Evolutionary conservation across 2,113 vertebrate genomes (phyloP).

Genomic region (Cebus imitator): DNA sequence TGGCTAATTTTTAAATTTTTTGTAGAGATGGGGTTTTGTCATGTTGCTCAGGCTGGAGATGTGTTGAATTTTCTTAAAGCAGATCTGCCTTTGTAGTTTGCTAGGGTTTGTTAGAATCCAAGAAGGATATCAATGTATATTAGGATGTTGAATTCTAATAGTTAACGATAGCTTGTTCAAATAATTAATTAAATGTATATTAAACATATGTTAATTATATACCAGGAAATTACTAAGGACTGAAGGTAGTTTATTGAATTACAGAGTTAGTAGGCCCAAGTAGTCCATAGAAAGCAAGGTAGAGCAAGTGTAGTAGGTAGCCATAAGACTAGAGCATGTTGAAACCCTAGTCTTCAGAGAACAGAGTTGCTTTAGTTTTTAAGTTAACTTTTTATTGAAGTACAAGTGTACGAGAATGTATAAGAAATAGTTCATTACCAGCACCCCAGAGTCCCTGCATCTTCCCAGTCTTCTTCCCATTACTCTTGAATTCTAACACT

Average conservation of each 20-base stretch:
- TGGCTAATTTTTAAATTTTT: no score
- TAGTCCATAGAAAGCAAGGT: background rate
- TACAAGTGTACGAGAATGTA: background rate
- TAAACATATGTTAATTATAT: background rate
- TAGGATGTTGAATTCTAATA: background rate
- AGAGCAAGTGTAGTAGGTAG: background rate
- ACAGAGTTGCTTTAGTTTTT: background rate
- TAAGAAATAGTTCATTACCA: background rate
- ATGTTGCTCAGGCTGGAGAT: background rate
- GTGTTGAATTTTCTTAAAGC: constrained; percentile 32
- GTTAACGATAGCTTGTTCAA: background rate
- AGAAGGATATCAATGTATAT: background rate
- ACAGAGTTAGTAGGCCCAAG: background rate
- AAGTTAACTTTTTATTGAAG: background rate
- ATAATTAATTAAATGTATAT: background rate
- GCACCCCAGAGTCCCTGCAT: background rate
- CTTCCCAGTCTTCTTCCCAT: background rate
- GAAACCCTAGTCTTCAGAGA: background rate
- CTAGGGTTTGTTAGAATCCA: background rate
- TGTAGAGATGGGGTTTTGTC: no score
- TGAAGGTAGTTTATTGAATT: background rate
- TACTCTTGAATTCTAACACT: background rate
- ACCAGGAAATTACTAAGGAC: background rate
- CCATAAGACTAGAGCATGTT: background rate
- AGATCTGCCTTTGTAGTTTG: background rate